Evolutionary conservation across 2,797 vertebrate species (phyloP), one percentile per base, ranked within the genome.

Genomic region (Potorous gilbertii): DNA sequence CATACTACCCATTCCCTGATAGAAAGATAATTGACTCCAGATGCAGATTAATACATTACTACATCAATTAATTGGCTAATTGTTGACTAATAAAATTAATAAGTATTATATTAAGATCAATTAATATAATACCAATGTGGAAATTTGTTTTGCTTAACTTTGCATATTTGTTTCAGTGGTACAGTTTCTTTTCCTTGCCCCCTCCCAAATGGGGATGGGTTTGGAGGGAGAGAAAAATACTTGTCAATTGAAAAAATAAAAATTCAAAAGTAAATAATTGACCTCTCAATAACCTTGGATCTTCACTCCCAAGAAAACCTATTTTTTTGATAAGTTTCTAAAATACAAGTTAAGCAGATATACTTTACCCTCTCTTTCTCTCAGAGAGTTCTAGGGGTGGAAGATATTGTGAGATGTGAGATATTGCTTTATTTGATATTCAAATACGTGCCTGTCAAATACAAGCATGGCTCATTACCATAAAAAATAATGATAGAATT

Each of bases 331-430:
- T 92, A 50, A 34, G 14, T 5, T 93, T 52, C 91, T 13, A 52
- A 52, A 56, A 16, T 10, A 11, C 18, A 3, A 0, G 0, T 46
- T 14, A 1, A 3, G 5, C 31, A 12, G n/a, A 21, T 4, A 31
- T 28, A 0, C 18, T 46, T 31, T 46, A 46, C 21, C 52, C 31
- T 56, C 55, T 46, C 46, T 54, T n/a, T 27, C 90, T 54, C 55
- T 11, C 0, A 0, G 1, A 24, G 55, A 74, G 90, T 31, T 0
- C 21, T 87, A 87, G 40, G 40, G 21, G 11, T 87, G 74, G 24
- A 9, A 52, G 52, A 52, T 52, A 52, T 9, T 52, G 74, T 27
- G 52, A 87, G 74, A 46, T 31, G 21, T 46, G 56, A 6, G 56
- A 91, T 16, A 0, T 0, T 55, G 1, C 50, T 8, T 55, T 27